Base-by-base conservation (phyloP, 1,140 invertebrate species). In the Cotesia glomerata region DNA sequence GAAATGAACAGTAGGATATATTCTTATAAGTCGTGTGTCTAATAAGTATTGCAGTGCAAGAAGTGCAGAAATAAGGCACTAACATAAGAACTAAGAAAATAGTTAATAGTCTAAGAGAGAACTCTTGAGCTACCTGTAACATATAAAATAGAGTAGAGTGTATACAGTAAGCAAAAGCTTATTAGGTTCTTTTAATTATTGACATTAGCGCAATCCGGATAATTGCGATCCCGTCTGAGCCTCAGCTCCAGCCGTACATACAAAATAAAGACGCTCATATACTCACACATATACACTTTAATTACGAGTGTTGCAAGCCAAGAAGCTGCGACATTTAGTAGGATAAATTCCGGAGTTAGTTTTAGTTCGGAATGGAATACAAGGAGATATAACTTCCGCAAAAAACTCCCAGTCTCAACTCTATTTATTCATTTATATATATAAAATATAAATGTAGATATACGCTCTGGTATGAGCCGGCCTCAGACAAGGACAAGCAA, bases 171-270 rank as follows among this genome's bases (percentile, higher is more conserved):
- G 82, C 76, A 45, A 76, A 75, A 72, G 79, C 81, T 84, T 81
- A 83, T 85, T 84, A 85, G 76, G 65, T 81, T 81, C 79, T 80
- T 83, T 84, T 84, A 84, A 85, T 85, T 78, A 81, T 82, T 76
- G 76, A 75, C 79, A 83, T 84, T 84, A 85, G 75, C 68, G 75
- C 81, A 80, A 82, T 81, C 78, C 74, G 77, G 74, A 81, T 84
- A 84, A 82, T 83, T 82, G 75, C 73, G 69, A 45, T 45, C 36
- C 9, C 36, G 36, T 39, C 39, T 45, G 7, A 11, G 39, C 11
- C 39, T 45, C 39, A 45, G 2, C 11, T 11, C 39, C 39, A 45
- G 39, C 11, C 32, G 52, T 14, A 13, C 2, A 39, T 49, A 39
- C 39, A 36, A 34, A 45, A 65, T n/a, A n/a, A 8, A 14, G 34